Conservation (phyloP, 2,888 invertebrate species). For the Nowickia ferox region DNA sequence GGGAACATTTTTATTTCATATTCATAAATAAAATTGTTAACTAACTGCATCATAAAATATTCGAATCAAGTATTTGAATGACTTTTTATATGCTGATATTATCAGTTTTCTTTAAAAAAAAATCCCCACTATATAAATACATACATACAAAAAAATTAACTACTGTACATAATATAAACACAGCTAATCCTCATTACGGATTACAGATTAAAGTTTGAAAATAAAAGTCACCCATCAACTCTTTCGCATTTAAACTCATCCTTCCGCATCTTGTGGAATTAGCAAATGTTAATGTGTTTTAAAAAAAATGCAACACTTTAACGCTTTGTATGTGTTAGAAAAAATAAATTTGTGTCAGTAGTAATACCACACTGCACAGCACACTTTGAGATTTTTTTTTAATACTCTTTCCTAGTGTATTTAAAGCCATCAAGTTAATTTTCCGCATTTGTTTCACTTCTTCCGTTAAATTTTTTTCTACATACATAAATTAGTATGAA, state of each 20-base stretch:
- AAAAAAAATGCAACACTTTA: background rate
- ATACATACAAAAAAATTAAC: too few species aligned
- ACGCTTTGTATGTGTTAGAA: background rate
- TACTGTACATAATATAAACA: too few species aligned
- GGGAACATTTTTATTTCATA: too few species aligned
- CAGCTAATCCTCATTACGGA: too few species aligned
- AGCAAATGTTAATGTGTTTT: background rate
- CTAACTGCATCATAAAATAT: too few species aligned
- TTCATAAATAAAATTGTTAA: too few species aligned
- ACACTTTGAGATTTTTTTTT: background rate
- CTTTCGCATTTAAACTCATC: background rate
- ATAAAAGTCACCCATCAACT: too few species aligned
- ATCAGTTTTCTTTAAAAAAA: too few species aligned
- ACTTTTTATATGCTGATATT: too few species aligned
- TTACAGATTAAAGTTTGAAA: too few species aligned
- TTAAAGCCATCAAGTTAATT: conserved; percentile 35
- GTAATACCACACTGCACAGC: background rate
- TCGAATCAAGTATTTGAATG: too few species aligned
- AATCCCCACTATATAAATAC: too few species aligned
- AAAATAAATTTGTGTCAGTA: background rate
- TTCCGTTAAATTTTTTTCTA: conserved; percentile 36
- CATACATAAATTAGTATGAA: conserved; percentile 23
- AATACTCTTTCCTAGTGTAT: background rate
- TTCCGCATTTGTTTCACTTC: conserved; percentile 41
- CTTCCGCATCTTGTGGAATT: background rate